A percentile compares a stretch with the other conserved stretches of the same genome.
These are phyloP conservation scores for Erpornis zantholeuca DNA, from an alignment of 2,113 vertebrate genomes.

Conservation along the genomic window DNA sequence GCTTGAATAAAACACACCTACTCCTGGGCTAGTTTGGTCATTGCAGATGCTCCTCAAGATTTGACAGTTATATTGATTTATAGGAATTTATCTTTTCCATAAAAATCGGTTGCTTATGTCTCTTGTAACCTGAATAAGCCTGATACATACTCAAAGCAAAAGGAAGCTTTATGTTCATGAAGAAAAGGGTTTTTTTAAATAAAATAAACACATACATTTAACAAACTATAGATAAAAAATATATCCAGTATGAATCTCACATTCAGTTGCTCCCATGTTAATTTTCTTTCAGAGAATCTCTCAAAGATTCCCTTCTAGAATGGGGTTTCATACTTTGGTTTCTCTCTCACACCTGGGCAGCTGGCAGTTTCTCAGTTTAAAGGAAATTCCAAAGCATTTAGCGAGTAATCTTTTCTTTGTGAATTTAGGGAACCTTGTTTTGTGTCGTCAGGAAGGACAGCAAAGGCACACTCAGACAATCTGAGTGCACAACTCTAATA, in stretches of 20 bases:
- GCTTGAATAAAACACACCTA: neutral
- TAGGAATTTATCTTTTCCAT: neutral
- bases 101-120: neutral
- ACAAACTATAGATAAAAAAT: neutral
- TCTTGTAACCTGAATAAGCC: neutral
- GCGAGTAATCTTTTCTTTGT: neutral
- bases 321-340: neutral
- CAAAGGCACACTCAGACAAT: accelerated
- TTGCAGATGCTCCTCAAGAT: neutral
- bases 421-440: neutral
- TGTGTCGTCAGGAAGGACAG: neutral
- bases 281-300: neutral
- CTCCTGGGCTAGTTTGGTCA: neutral
- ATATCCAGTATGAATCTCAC: neutral
- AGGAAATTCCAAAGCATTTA: neutral
- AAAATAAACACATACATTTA: neutral
- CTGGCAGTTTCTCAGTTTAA: neutral
- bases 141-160: neutral
- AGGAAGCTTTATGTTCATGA: neutral
- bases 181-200: neutral
- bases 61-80: neutral
- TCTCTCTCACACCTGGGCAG: neutral
- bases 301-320: neutral
- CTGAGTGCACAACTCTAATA: neutral
- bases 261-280: neutral